These are phyloP conservation scores for Helleia helle DNA, from an alignment of 2,888 invertebrate genomes.

Conservation along the genomic window DNA sequence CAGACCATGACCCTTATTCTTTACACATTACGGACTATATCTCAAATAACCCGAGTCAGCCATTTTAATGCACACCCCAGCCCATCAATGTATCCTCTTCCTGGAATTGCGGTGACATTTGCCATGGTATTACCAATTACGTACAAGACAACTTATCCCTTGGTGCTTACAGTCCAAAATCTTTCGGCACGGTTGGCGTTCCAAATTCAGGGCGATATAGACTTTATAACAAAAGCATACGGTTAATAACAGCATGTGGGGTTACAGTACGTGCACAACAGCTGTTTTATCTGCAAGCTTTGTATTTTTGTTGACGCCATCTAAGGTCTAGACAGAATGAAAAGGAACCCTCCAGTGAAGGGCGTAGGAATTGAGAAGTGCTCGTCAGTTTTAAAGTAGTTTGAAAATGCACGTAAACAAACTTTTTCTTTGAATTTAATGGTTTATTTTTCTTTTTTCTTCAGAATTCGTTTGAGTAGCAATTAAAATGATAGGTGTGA, in stretches of 20 bases:
- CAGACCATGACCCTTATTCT: slow-evolving; percentile 7
- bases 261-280: slow-evolving; percentile 44
- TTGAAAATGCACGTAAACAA: neutral
- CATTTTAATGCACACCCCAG: slow-evolving; percentile 40
- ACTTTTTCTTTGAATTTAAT: no score
- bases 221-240: slow-evolving; percentile 11
- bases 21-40: neutral
- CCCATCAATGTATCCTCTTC: slow-evolving; percentile 31
- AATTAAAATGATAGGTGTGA: no score
- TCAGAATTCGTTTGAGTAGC: no score
- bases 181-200: neutral
- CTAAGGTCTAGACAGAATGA: slow-evolving; percentile 21
- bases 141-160: slow-evolving; percentile 12
- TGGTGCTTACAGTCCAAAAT: slow-evolving; percentile 11
- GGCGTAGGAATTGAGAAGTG: neutral
- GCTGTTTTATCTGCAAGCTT: slow-evolving; percentile 50
- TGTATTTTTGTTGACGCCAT: slow-evolving; percentile 44
- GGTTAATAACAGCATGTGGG: slow-evolving; percentile 14
- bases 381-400: slow-evolving; percentile 3
- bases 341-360: slow-evolving; percentile 14
- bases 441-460: no score
- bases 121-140: slow-evolving; percentile 22
- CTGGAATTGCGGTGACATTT: slow-evolving; percentile 27
- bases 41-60: slow-evolving; percentile 9
- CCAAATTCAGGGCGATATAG: slow-evolving; percentile 7